Evolutionary conservation across 2,113 vertebrate genomes (phyloP).

Genomic region (Phylloscopus trochilus): DNA sequence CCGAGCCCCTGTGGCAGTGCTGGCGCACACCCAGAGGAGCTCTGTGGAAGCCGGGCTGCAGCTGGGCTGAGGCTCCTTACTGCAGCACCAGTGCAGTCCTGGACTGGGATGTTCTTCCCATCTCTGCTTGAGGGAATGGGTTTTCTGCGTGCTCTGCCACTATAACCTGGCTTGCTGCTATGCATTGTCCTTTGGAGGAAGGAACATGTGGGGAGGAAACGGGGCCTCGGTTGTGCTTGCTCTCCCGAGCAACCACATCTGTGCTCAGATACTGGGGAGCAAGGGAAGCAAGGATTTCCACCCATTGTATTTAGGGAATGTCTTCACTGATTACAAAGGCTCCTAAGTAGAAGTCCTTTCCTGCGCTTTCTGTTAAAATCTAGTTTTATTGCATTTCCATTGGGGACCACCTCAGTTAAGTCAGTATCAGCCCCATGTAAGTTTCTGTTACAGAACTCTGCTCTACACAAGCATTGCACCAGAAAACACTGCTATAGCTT

Average conservation of each 20-base stretch:
- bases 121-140: not conserved
- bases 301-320: conserved; percentile 38
- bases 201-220: not conserved
- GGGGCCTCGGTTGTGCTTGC: not conserved
- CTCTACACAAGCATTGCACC: not conserved
- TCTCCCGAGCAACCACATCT: not conserved
- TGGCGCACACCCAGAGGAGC: not conserved
- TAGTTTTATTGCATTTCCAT: not conserved
- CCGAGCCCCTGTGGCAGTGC: not conserved
- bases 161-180: not conserved
- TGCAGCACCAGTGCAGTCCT: not conserved
- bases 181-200: conserved; percentile 3
- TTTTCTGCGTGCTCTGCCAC: not conserved
- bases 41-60: not conserved
- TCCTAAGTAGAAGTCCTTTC: conserved; percentile 22
- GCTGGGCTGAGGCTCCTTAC: not conserved
- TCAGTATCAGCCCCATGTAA: not conserved
- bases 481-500: not conserved
- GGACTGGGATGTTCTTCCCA: not conserved
- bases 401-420: not conserved
- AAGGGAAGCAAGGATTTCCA: conserved; percentile 46
- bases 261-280: not conserved
- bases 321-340: not conserved
- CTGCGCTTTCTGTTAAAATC: conserved; percentile 19
- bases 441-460: not conserved